phyloP scores from a whole-genome alignment of 1,140 invertebrate species.

The Tribolium madens region DNA sequence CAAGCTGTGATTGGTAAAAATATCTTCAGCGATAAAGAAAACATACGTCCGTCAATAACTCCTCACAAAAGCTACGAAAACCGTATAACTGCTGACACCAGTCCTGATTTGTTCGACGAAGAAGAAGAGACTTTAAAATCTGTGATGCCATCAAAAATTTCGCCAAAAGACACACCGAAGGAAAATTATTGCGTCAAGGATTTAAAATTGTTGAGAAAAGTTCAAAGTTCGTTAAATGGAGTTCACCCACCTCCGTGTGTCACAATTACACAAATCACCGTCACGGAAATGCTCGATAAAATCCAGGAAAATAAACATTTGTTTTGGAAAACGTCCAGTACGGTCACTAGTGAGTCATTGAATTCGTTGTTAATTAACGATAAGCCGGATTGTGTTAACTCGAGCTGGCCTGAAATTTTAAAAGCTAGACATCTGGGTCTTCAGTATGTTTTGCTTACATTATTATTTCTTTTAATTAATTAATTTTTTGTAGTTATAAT shows the following conservation, averaged over 20 bases:
- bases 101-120: slow-evolving; percentile 71
- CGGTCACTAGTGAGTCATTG: neutral
- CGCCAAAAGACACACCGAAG: slow-evolving; percentile 25
- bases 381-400: slow-evolving; percentile 4
- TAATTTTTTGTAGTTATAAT: slow-evolving; percentile 72
- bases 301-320: slow-evolving; percentile 55
- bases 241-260: slow-evolving; percentile 76
- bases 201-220: slow-evolving; percentile 59
- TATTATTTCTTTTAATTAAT: neutral
- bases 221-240: slow-evolving; percentile 69
- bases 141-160: neutral
- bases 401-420: slow-evolving; percentile 70
- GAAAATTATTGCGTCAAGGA: slow-evolving; percentile 60
- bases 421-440: slow-evolving; percentile 74
- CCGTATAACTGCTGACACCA: slow-evolving; percentile 56
- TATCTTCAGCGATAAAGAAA: slow-evolving; percentile 44
- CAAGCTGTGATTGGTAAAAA: slow-evolving; percentile 10
- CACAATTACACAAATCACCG: slow-evolving; percentile 72
- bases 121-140: slow-evolving; percentile 57
- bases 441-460: slow-evolving; percentile 68
- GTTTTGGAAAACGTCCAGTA: slow-evolving; percentile 54
- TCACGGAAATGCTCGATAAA: slow-evolving; percentile 71
- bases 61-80: slow-evolving; percentile 55
- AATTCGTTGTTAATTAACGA: slow-evolving; percentile 54
- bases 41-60: slow-evolving; percentile 48